Percentiles rank a stretch among this genome's conserved stretches.
Conservation (phyloP, 2,113 vertebrate genomes). For the Callaeas wilsoni region DNA sequence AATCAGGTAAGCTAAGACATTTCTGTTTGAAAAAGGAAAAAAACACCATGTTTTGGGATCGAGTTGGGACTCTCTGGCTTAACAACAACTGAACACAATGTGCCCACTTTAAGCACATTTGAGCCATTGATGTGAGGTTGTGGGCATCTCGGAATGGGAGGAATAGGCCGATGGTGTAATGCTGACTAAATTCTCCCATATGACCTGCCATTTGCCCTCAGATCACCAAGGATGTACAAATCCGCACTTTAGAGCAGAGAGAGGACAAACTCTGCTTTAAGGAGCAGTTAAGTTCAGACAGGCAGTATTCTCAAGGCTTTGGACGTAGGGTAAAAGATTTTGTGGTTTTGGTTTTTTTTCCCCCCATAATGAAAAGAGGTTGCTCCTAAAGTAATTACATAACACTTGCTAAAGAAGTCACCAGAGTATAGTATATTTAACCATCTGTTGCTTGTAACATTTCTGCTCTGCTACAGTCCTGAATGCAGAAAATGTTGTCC, state of each 20-base stretch:
- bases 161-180: not conserved
- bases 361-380: not conserved
- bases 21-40: not conserved
- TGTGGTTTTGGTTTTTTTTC: not conserved
- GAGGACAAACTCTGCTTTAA: not conserved
- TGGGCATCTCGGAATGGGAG: not conserved
- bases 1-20: not conserved
- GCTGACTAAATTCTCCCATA: not conserved
- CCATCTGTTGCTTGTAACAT: not conserved
- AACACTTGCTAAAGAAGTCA: not conserved
- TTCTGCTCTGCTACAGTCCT: not conserved
- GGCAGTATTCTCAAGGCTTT: not conserved
- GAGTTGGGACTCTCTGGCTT: not conserved
- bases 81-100: not conserved
- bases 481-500: not conserved
- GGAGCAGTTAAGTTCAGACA: not conserved
- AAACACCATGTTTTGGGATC: not conserved
- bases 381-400: not conserved
- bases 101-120: not conserved
- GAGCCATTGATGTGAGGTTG: not conserved
- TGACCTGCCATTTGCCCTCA: not conserved
- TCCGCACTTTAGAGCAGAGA: not conserved
- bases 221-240: not conserved
- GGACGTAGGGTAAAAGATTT: not conserved
- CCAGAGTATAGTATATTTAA: not conserved